Evolutionary conservation across 2,888 invertebrate species (phyloP).

Genomic region (Itoplectis maculator): DNA sequence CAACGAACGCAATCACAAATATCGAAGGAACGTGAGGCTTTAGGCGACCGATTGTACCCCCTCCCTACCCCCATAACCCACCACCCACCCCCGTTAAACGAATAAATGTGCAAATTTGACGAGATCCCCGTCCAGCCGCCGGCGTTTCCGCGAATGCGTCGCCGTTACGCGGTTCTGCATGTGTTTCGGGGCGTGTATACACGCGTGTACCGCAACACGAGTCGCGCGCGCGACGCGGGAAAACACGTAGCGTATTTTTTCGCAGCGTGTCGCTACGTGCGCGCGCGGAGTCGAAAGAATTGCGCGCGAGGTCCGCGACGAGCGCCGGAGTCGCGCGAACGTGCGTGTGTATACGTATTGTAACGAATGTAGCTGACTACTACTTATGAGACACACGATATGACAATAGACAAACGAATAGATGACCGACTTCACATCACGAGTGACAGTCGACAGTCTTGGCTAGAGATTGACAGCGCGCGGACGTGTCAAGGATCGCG

Average conservation of each 20-base stretch:
- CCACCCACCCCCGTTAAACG: conserved; percentile 80
- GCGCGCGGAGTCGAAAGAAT: conserved; percentile 51
- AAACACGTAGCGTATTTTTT: too few species aligned
- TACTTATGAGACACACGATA: too few species aligned
- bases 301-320: conserved; percentile 31
- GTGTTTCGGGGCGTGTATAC: conserved; percentile 32
- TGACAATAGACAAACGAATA: too few species aligned
- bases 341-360: too few species aligned
- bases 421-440: too few species aligned
- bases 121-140: conserved; percentile 67
- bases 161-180: conserved; percentile 26
- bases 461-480: too few species aligned
- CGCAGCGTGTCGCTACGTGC: too few species aligned
- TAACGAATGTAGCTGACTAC: too few species aligned
- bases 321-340: conserved; percentile 37
- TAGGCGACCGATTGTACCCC: conserved; percentile 76
- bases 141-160: conserved; percentile 42
- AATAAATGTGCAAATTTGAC: conserved; percentile 83
- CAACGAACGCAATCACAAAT: conserved; percentile 69
- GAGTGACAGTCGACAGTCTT: too few species aligned
- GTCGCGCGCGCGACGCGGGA: background rate
- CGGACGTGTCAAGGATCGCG: too few species aligned
- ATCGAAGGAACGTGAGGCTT: conserved; percentile 74
- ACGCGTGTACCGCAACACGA: too few species aligned
- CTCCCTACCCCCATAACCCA: too few species aligned